Base-by-base conservation (phyloP, 2,888 invertebrate genomes). In the Ferrisia virgata region DNA sequence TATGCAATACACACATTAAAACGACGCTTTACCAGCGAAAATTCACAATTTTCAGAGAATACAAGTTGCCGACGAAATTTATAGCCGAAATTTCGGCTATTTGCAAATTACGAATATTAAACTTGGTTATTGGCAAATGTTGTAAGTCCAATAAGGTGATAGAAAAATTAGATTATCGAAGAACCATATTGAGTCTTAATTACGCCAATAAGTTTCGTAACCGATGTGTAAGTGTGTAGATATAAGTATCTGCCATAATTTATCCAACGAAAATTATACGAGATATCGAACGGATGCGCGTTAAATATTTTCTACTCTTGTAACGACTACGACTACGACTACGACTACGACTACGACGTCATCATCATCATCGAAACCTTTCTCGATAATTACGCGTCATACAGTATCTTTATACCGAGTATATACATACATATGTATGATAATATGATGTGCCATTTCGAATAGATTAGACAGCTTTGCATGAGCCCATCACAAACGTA, bases 1-100 rank as follows among this genome's bases (percentile, higher is more conserved):
- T 76, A 76, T 76, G 72, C 72, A 76, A 76, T 36, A 76, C 72
- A 76, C 72, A 76, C 72, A 76, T 76, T 76, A 76, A 76, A 76
- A 76, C 72, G 72, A 33, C 72, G 36, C 33, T 76, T 76, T 76
- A 76, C 36, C 43, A 5, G 18, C 36, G 18, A 22, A 36, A 76
- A 76, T 76, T 76, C 72, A 76, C 72, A 76, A 76, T 76, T 76
- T 76, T n/a, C 22, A 76, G 72, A 76, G 18, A 33, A 76, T 8
- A 76, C 31, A 36, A 76, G 72, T 36, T 33, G n/a, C 33, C 4
- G 33, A 18, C 11, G 5, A 53, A 28, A 28, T 64, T 64, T 64
- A 64, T 15, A 11, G 28, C 4, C 5, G 25, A 64, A 64, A 64
- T 64, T 64, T 64, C 15, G 64, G 64, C 64, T 28, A 64, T 64